These are phyloP conservation scores for Automeris io DNA, from an alignment of 2,888 invertebrate genomes.

Conservation along the genomic window DNA sequence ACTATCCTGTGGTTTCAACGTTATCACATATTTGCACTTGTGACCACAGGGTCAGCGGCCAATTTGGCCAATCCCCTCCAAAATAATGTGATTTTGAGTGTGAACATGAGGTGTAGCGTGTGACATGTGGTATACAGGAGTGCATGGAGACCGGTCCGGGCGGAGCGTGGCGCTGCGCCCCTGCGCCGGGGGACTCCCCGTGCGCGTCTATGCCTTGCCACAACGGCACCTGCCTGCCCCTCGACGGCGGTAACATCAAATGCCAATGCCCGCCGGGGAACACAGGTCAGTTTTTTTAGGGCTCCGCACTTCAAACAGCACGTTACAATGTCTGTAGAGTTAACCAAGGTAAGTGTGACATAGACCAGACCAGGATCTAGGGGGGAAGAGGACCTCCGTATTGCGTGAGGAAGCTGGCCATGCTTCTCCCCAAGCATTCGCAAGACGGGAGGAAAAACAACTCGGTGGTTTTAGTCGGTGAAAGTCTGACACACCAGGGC, in stretches of 20 bases:
- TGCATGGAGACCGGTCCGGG: slow-evolving; percentile 74
- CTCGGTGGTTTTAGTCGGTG: no score
- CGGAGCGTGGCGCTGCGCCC: slow-evolving; percentile 76
- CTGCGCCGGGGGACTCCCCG: slow-evolving; percentile 79
- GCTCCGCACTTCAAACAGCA: no score
- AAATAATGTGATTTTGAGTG: background rate
- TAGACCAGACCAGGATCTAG: no score
- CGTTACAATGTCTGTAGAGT: no score
- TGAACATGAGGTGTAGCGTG: background rate
- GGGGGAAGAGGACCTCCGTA: no score
- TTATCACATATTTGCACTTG: no score
- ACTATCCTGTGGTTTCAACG: no score
- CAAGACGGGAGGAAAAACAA: no score
- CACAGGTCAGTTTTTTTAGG: slow-evolving; percentile 51
- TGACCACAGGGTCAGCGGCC: background rate
- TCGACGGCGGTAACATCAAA: slow-evolving; percentile 78
- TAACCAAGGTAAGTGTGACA: no score
- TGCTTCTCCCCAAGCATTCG: no score
- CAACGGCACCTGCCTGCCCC: slow-evolving; percentile 85
- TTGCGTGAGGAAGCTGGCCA: no score
- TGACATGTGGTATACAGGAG: slow-evolving; percentile 35
- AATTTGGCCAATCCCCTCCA: background rate
- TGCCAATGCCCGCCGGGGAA: slow-evolving; percentile 80
- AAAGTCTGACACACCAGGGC: no score
- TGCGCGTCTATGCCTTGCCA: slow-evolving; percentile 83